These are phyloP conservation scores for Chrysopilus asiliformis DNA, from an alignment of 2,888 invertebrate species.

Conservation along the genomic window DNA sequence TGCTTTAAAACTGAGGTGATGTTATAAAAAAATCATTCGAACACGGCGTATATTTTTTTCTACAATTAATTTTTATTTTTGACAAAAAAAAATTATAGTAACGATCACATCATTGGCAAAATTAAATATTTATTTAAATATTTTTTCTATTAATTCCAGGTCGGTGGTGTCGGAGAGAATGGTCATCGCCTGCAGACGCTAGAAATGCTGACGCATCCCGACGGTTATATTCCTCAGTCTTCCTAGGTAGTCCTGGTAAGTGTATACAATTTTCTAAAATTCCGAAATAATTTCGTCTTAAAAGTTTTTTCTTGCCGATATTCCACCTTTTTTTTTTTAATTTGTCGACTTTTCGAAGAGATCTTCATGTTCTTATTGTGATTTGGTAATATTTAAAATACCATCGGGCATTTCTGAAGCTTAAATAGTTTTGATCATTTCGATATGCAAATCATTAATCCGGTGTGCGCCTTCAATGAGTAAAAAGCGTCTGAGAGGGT, in stretches of 20 bases:
- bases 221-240: slow-evolving; percentile 81
- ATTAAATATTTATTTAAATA: background rate
- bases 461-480: no score
- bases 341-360: background rate
- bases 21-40: no score
- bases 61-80: background rate
- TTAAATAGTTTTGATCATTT: no score
- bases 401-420: no score
- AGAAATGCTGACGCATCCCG: slow-evolving; percentile 65
- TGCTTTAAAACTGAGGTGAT: no score
- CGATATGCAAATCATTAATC: no score
- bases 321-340: no score
- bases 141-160: slow-evolving; percentile 43
- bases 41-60: background rate
- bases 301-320: no score
- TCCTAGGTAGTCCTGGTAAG: slow-evolving; percentile 77
- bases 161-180: slow-evolving; percentile 87
- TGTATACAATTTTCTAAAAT: no score
- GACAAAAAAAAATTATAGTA: background rate
- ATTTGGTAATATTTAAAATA: background rate
- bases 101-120: background rate
- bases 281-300: no score
- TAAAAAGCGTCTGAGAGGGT: no score
- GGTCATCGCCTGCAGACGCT: slow-evolving; percentile 77
- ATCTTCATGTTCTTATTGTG: background rate